These are phyloP conservation scores for Sebastes minor DNA, from an alignment of 2,797 vertebrate genomes.

Conservation along the genomic window DNA sequence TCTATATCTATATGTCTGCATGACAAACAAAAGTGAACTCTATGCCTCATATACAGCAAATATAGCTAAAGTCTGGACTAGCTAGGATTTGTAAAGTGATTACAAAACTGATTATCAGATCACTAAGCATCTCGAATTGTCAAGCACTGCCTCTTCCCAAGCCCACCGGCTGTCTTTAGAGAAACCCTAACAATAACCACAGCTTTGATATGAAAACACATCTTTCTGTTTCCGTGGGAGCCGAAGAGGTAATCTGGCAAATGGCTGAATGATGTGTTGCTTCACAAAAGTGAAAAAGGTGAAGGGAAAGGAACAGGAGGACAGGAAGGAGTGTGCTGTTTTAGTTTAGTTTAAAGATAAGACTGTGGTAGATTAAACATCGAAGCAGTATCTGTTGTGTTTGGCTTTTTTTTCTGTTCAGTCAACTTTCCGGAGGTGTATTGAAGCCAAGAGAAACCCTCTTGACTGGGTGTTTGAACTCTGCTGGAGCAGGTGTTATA, in stretches of 20 bases:
- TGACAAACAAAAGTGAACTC: conserved; percentile 18
- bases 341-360: not conserved
- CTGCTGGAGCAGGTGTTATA: conserved; percentile 35
- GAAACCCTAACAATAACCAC: conserved; percentile 61
- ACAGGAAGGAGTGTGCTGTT: not conserved
- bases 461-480: conserved; percentile 20
- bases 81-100: conserved; percentile 6
- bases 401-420: not conserved
- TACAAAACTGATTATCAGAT: conserved; percentile 17
- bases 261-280: conserved; percentile 3
- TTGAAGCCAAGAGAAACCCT: conserved; percentile 8
- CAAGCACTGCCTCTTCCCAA: conserved; percentile 6
- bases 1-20: conserved; percentile 31
- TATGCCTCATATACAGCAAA: not conserved
- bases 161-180: conserved; percentile 30
- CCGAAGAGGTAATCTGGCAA: conserved; percentile 29
- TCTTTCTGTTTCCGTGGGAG: conserved; percentile 44
- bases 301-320: not conserved
- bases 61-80: not conserved
- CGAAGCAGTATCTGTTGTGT: not conserved
- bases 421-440: not conserved
- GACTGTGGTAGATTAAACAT: not conserved
- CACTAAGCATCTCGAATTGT: conserved; percentile 13
- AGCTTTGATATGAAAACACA: conserved; percentile 56
- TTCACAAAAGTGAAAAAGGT: not conserved